Conservation (phyloP, 2,888 invertebrate species). For the Thysanoteuthis rhombus region DNA sequence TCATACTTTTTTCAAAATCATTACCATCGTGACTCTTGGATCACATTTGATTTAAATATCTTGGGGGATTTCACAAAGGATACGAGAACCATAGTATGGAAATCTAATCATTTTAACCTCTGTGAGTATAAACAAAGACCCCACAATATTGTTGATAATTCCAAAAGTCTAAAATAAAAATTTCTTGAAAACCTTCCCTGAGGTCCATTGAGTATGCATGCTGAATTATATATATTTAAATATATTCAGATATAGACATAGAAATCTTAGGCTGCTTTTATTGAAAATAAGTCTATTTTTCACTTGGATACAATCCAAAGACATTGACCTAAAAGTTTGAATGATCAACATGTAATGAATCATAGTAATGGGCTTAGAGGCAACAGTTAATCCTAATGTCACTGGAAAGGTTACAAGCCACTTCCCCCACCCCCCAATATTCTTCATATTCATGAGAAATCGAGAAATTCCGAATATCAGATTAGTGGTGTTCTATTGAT, state of each 20-base stretch:
- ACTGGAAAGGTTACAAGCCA: not conserved
- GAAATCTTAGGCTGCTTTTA: not conserved
- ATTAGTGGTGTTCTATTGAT: slow-evolving; percentile 12
- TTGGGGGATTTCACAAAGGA: too few species aligned
- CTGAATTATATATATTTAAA: too few species aligned
- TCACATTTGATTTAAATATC: too few species aligned
- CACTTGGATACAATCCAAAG: not conserved
- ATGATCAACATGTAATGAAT: slow-evolving; percentile 12
- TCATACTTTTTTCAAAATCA: too few species aligned
- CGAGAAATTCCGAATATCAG: not conserved
- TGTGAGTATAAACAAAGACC: too few species aligned
- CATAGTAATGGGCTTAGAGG: not conserved
- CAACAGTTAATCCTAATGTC: not conserved
- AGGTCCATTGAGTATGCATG: too few species aligned
- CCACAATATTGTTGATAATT: too few species aligned
- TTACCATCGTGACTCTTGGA: too few species aligned
- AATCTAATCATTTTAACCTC: too few species aligned
- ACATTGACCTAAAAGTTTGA: not conserved
- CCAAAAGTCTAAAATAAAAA: too few species aligned
- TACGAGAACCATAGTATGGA: too few species aligned
- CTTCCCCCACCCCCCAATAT: not conserved
- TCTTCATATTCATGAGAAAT: not conserved
- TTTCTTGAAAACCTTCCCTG: too few species aligned
- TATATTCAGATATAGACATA: not conserved
- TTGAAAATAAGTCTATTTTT: not conserved